Evolutionary conservation across 2,888 invertebrate species (phyloP), one percentile per base, ranked within the genome.

Genomic region (Cosmia trapezina): DNA sequence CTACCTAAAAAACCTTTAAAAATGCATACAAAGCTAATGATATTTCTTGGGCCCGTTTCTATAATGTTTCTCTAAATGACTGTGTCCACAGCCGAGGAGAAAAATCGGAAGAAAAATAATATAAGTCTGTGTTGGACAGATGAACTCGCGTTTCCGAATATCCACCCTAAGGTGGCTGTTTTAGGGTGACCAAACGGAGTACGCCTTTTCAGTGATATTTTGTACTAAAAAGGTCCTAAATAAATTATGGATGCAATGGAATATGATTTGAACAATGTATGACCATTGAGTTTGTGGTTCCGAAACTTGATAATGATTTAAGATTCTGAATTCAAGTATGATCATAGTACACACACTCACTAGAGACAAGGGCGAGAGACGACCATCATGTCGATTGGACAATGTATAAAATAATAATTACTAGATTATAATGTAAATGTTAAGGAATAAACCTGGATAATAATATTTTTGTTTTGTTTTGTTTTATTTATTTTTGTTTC

Each of bases 401-500:
- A 92, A 92, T 95, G 95, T 96, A 95, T 94, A 95, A 95, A 95
- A 94, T 95, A 95, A 93, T 94, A 94, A 94, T 93, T 83, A 90
- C 90, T 96, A 96, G 95, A 92, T 93, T 92, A 83, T 94, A 95
- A 94, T 93, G 89, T 95, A 92, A 95, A 91, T 94, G 93, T 94
- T 96, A 96, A 95, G 96, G 91, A 96, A 95, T 96, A 95, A 96
- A 96, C 93, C 93, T 95, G 95, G 95, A 95, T 95, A 94, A 94
- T 94, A 95, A 94, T 94, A 92, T 93, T 92, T 90, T 94, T 37
- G 28, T 94, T 93, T 94, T 94, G 86, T 88, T 93, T 94, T 93
- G 91, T 94, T 95, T 95, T 91, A 93, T 94, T 95, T 88, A 65
- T 65, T 83, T 86, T 61, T 59, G 73, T 84, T 77, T 84, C 67